Conservation (phyloP, 2,113 vertebrate genomes). For the Dasyprocta punctata region DNA sequence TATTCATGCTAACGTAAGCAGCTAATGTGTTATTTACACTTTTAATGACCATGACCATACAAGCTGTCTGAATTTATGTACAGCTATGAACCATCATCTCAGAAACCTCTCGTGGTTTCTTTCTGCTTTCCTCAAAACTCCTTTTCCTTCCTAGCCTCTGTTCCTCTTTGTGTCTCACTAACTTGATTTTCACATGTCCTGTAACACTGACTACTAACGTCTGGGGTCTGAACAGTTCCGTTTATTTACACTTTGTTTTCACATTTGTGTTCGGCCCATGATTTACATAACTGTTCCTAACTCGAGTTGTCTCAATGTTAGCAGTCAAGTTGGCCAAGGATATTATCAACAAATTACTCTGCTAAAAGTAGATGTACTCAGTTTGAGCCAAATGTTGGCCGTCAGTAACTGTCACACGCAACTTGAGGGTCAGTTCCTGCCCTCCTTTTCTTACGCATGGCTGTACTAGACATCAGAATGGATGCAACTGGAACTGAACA, state of each 20-base stretch:
- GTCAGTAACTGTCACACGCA: slow-evolving; percentile 28
- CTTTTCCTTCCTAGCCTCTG: background rate
- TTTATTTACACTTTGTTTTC: slow-evolving; percentile 62
- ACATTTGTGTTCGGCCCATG: slow-evolving; percentile 32
- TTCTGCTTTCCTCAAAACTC: background rate
- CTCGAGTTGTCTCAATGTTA: slow-evolving; percentile 9
- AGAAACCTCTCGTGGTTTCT: background rate
- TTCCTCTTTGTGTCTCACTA: background rate
- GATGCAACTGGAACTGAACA: background rate
- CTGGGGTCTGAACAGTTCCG: background rate
- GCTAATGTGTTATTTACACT: slow-evolving; percentile 12
- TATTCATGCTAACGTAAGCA: background rate
- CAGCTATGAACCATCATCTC: background rate
- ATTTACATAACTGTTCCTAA: slow-evolving; percentile 63
- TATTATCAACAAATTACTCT: slow-evolving; percentile 72
- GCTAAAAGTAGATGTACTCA: slow-evolving; percentile 69
- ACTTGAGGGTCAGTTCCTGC: slow-evolving; percentile 19
- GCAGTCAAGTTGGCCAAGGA: slow-evolving; percentile 57
- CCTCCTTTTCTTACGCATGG: slow-evolving; percentile 52
- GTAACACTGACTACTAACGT: background rate
- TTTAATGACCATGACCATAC: background rate
- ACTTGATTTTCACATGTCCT: background rate
- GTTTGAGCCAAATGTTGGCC: slow-evolving; percentile 11
- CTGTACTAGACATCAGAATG: background rate
- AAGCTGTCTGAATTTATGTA: background rate